Percentiles rank a stretch among this genome's conserved stretches.
These are phyloP conservation scores for Nylanderia fulva DNA, from an alignment of 1,140 invertebrate species.

Conservation along the genomic window DNA sequence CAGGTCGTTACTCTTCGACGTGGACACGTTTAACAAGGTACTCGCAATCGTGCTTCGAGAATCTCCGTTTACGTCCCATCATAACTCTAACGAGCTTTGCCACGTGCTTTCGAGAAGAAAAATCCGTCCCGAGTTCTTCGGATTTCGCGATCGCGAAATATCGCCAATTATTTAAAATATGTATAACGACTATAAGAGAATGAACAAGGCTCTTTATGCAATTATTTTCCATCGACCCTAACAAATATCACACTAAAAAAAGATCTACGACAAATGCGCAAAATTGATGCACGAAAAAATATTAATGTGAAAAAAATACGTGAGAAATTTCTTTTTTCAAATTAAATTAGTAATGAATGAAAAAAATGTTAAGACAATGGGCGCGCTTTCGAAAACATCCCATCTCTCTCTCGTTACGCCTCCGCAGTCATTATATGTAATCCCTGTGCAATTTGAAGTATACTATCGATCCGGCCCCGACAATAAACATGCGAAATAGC, in stretches of 20 bases:
- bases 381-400: background rate
- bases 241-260: background rate
- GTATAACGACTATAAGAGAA: background rate
- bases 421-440: background rate
- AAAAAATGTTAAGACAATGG: background rate
- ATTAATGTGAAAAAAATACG: background rate
- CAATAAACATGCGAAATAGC: conserved; percentile 40
- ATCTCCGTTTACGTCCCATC: conserved; percentile 67
- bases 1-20: conserved; percentile 59
- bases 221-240: background rate
- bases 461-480: conserved; percentile 3
- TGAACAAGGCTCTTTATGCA: background rate
- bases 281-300: background rate
- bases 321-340: background rate
- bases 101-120: background rate
- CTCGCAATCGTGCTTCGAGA: conserved; percentile 45
- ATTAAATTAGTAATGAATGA: background rate
- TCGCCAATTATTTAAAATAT: conserved; percentile 34
- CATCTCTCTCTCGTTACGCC: background rate
- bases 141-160: background rate
- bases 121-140: conserved; percentile 8
- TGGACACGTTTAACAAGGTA: conserved; percentile 71
- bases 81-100: conserved; percentile 60
- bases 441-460: conserved; percentile 5
- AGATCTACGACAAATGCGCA: background rate